Conservation (phyloP, 1,140 invertebrate genomes). For the Colletes gigas region DNA sequence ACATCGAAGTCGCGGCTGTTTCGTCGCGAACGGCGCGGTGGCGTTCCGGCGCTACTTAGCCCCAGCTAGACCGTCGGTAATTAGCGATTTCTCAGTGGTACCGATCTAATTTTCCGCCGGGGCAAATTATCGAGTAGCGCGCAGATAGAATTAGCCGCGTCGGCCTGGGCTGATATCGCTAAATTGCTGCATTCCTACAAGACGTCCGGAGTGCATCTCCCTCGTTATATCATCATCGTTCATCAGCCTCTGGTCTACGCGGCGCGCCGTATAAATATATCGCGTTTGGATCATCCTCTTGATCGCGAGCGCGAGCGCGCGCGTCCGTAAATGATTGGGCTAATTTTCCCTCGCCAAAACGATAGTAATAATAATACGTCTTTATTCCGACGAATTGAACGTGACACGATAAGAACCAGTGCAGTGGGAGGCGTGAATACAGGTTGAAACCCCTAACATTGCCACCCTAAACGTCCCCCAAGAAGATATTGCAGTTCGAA, state of each 20-base stretch:
- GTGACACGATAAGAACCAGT: background rate
- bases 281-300: conserved; percentile 52
- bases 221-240: conserved; percentile 60
- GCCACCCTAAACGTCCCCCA: background rate
- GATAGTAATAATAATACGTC: background rate
- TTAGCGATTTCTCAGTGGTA: conserved; percentile 43
- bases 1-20: background rate
- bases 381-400: background rate
- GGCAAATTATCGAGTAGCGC: conserved; percentile 60
- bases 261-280: conserved; percentile 57
- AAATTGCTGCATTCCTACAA: conserved; percentile 65
- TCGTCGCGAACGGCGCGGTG: background rate
- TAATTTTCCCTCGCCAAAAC: background rate
- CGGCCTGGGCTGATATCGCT: conserved; percentile 56
- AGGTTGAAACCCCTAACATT: no score
- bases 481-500: background rate
- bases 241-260: conserved; percentile 56
- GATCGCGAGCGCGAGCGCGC: conserved; percentile 10
- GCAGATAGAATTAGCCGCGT: conserved; percentile 61
- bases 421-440: no score
- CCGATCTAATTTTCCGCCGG: conserved; percentile 50
- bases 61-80: conserved; percentile 25
- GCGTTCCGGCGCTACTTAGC: background rate
- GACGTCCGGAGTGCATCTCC: conserved; percentile 59
- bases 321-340: background rate